These are phyloP conservation scores for Micrastur ruficollis DNA, from an alignment of 2,797 vertebrate genomes.

Conservation along the genomic window DNA sequence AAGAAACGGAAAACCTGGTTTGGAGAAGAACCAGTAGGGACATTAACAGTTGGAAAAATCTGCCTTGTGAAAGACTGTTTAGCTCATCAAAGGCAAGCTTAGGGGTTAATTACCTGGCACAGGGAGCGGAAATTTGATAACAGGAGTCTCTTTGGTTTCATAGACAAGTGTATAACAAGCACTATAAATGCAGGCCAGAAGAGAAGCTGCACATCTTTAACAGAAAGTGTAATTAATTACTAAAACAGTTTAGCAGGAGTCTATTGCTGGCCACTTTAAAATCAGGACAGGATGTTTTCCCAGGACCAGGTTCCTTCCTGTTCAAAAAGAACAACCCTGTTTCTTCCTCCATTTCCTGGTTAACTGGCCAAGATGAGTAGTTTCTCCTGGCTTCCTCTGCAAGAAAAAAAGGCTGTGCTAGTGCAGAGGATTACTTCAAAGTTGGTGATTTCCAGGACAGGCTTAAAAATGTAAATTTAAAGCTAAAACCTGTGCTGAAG, in stretches of 20 bases:
- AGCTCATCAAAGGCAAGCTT: not conserved
- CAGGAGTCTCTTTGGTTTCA: not conserved
- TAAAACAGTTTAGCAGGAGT: not conserved
- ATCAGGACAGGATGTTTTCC: constrained; percentile 16
- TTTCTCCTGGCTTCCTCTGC: not conserved
- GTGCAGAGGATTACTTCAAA: not conserved
- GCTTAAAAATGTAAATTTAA: not conserved
- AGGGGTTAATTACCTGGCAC: not conserved
- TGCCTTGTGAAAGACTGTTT: not conserved
- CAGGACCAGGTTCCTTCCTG: not conserved
- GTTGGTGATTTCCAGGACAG: not conserved
- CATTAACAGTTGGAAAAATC: not conserved
- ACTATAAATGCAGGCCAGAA: not conserved
- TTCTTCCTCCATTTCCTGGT: not conserved
- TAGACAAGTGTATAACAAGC: not conserved
- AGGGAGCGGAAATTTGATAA: not conserved
- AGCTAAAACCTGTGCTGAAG: not conserved
- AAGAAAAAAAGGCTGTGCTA: not conserved
- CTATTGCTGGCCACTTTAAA: not conserved
- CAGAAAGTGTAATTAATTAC: not conserved
- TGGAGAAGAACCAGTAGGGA: not conserved
- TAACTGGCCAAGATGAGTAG: not conserved
- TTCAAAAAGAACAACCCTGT: not conserved
- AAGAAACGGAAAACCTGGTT: not conserved
- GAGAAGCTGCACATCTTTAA: not conserved